Evolutionary conservation across 2,113 vertebrate genomes (phyloP), one percentile per base, ranked within the genome.

Genomic region (Sterna hirundo): DNA sequence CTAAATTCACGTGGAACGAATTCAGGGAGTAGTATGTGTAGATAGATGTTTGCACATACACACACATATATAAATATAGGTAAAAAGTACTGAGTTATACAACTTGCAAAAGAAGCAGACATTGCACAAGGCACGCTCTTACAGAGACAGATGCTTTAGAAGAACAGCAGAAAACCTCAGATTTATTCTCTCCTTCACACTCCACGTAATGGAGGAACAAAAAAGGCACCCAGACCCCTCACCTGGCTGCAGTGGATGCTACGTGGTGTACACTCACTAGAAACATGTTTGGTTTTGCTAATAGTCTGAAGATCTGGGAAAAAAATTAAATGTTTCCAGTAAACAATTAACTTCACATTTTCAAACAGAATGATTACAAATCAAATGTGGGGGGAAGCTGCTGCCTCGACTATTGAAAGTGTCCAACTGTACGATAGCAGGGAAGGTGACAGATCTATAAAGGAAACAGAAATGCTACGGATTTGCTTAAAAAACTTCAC

Each of bases 371-470:
- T 19, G 2, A 52, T 42, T 60, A 40, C 17, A 88, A 76, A 79
- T 13, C 18, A 64, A 55, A 60, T 0, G 0, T 12, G 5, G 16
- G 6, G 22, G 13, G 12, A 92, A 88, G 17, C 12, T 52, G 26
- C 17, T 83, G 18, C 32, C 38, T 76, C 49, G 42, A 36, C 13
- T 26, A 60, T 1, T 27, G 4, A 42, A 70, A 77, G 49, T 1
- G 3, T 40, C 30, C 54, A 40, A 18, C 1, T 22, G 6, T 29
- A 10, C 16, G 72, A 38, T 3, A 54, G 27, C 36, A 77, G 26
- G 66, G n/a, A 60, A 90, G 21, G 4, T 9, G 7, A 64, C 18
- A 64, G 18, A 55, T 40, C 36, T 23, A 21, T 21, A 51, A 46
- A 55, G 13, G 27, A 11, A 74, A 78, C 0, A 77, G 20, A 74